Conservation (phyloP, 2,797 vertebrate species). For the Peromyscus melanophrys region DNA sequence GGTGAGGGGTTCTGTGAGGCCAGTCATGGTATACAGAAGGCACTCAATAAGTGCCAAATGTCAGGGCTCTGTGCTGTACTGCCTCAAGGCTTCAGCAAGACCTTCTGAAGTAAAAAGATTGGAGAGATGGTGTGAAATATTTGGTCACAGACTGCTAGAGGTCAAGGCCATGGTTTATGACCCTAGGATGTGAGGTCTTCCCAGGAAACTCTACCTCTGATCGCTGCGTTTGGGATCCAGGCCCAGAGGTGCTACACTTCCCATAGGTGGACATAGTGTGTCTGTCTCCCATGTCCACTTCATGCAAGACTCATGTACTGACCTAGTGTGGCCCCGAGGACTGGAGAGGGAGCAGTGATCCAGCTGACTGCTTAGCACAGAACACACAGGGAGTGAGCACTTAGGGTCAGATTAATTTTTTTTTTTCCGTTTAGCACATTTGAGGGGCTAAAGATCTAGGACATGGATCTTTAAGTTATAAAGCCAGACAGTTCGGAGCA, state of each 20-base stretch:
- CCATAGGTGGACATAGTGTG: not conserved
- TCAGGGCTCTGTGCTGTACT: fast-evolving
- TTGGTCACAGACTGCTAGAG: not conserved
- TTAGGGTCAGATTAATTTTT: not conserved
- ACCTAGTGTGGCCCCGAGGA: not conserved
- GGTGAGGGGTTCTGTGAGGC: not conserved
- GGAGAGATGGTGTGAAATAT: not conserved
- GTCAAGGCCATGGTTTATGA: not conserved
- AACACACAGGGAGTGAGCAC: not conserved
- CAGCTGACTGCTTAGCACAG: not conserved
- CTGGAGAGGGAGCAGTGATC: not conserved
- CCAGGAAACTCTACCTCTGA: not conserved
- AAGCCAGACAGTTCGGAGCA: not conserved
- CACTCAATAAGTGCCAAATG: not conserved
- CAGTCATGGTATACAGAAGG: not conserved
- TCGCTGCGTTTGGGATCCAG: fast-evolving
- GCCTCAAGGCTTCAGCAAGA: not conserved
- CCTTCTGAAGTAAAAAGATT: not conserved
- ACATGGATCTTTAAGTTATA: not conserved
- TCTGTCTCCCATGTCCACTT: not conserved
- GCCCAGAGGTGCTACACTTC: not conserved
- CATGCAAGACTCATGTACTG: not conserved
- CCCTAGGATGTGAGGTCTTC: not conserved
- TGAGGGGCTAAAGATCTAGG: not conserved
- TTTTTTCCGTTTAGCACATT: not conserved